Evolutionary conservation across 1,140 invertebrate genomes (phyloP), one percentile per base, ranked within the genome.

Genomic region (Orchestia grillus): DNA sequence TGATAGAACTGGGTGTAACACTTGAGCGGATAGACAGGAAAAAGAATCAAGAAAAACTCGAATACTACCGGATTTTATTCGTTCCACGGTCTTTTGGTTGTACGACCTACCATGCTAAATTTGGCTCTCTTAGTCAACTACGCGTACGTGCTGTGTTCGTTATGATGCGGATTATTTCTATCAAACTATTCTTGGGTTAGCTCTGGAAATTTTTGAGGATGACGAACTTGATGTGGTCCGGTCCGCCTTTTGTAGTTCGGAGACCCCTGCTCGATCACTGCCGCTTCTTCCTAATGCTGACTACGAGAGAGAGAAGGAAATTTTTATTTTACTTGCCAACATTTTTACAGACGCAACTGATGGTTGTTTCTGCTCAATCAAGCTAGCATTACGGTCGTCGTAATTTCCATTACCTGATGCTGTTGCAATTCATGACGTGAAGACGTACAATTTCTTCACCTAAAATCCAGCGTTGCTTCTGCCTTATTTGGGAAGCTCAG

Each of bases 381-480:
- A 96, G 96, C 96, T 96, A 96, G 96, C 96, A 97, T 97, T 97
- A 97, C 97, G 97, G 97, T 97, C 97, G 97, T 97, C 96, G 96
- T 97, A 96, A 97, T 96, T 96, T 96, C 97, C 96, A 97, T 97
- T 96, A 97, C 96, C 96, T 92, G 96, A 97, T 96, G 96, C 87
- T 96, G 95, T 96, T 96, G 45, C 95, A 96, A 96, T 96, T 96
- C 96, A 96, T 95, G 96, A 92, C 96, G 95, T 96, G 95, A 96
- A 95, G 96, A 28, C 36, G 11, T 36, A 77, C 62, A 77, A 77
- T 77, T 77, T 23, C 62, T 77, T 77, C 1, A 77, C 11, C 11
- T 23, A 36, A 77, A 77, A 77, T 36, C 36, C 62, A 77, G 11
- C 62, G 11, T 23, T 15, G 62, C 1, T 23, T 15, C 28, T 8